Base-by-base conservation (phyloP, 2,797 vertebrate species). In the Dermochelys coriacea region DNA sequence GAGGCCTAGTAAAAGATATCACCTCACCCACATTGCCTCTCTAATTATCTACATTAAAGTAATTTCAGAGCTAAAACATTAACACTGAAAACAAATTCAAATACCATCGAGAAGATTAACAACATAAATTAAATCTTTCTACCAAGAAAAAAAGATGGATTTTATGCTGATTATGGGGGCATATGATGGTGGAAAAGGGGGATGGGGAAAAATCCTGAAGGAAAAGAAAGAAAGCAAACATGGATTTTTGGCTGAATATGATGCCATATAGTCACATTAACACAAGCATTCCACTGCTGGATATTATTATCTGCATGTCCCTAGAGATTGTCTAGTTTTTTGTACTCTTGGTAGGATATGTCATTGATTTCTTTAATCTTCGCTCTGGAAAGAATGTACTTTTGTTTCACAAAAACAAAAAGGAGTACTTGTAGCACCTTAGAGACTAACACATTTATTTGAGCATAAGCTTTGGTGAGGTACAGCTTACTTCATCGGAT, bases 291-390 rank as follows among this genome's bases (percentile, higher is more conserved):
- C n/a, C 49, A 89, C 11, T 18, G 16, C 6, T 18, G 59, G 29
- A 31, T 12, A 78, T 8, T 71, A 11, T 34, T 68, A 77, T 9
- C 55, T 75, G 4, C 45, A 52, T 16, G 23, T 5, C 11, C 31
- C 51, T 37, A 47, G 11, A 51, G 50, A 5, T 54, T n/a, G 23
- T 37, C 45, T 61, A 27, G 37, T 8, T 10, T 64, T 23, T 50
- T 0, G 29, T 2, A 61, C 34, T 34, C n/a, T 16, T 3, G 11
- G 31, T 1, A 25, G 3, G 6, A 45, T 59, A 82, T 7, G 59
- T 49, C 8, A 81, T 11, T 75, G 27, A 45, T n/a, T 82, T 57
- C 31, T 55, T 75, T 59, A 19, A 64, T 57, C 12, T 64, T 31
- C 68, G 29, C 9, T 3, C 27, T 27, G 18, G 31, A 15, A 87